A percentile compares a stretch with the other conserved stretches of the same genome.
Conservation (phyloP, 2,888 invertebrate genomes). For the Ophion costatus region DNA sequence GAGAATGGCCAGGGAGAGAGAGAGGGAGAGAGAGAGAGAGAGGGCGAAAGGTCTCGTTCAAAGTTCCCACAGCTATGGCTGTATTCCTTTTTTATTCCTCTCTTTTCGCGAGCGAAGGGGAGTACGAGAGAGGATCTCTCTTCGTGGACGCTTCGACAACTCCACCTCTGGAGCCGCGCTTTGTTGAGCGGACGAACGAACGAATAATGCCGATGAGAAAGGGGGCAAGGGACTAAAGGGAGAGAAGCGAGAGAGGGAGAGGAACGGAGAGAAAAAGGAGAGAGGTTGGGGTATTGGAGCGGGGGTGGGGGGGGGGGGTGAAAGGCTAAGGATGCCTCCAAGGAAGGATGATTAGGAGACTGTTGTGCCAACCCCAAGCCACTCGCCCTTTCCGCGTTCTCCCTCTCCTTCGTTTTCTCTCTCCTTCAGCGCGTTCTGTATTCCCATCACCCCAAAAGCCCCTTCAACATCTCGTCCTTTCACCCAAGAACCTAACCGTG, state of each 20-base stretch:
- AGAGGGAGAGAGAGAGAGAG: background rate
- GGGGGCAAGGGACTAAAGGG: conserved; percentile 33
- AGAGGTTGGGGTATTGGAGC: conserved; percentile 48
- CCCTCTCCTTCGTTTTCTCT: conserved; percentile 66
- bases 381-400: conserved; percentile 42
- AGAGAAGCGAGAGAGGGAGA: conserved; percentile 13
- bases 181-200: conserved; percentile 58
- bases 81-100: conserved; percentile 38
- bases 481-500: conserved; percentile 47
- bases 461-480: conserved; percentile 39
- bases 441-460: conserved; percentile 61
- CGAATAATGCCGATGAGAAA: conserved; percentile 60
- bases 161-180: conserved; percentile 35
- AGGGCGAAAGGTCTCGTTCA: conserved; percentile 62
- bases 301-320: conserved; percentile 44
- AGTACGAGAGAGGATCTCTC: background rate
- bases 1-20: conserved; percentile 2
- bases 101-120: conserved; percentile 26
- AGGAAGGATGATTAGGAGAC: conserved; percentile 74
- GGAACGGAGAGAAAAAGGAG: conserved; percentile 29
- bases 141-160: conserved; percentile 33
- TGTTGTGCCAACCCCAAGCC: conserved; percentile 71
- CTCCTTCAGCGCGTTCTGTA: conserved; percentile 29
- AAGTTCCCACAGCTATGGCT: conserved; percentile 58
- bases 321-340: conserved; percentile 68